Evolutionary conservation across 2,113 vertebrate species (phyloP), one percentile per base, ranked within the genome.

Genomic region (Scophthalmus maximus): DNA sequence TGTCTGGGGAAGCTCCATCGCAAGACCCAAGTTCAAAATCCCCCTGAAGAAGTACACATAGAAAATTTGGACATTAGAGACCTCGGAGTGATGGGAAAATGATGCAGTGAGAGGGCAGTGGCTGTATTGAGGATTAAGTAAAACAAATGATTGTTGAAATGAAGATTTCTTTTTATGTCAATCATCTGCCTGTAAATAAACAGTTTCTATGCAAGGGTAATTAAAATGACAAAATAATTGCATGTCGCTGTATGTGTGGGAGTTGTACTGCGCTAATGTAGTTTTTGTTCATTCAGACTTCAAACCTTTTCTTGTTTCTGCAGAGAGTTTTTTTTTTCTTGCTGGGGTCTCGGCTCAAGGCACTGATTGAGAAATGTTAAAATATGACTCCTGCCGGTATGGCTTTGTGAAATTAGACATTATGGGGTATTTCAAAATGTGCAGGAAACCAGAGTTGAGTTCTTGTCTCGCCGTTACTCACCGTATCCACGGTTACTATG

Each of bases 401-500:
- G 22, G 65, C 75, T 58, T 73, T 8, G 1, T 57, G 46, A 34
- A 34, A 34, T 34, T 10, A n/a, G n/a, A n/a, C n/a, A 34, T 34
- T 8, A 34, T 10, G 11, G 11, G 1, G 32, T 8, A 10, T 36
- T 38, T 38, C 14, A 8, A 36, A 36, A 36, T 12, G 4, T 14
- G 34, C 34, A n/a, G n/a, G n/a, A n/a, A n/a, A n/a, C n/a, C n/a
- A 72, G 64, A 69, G 22, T 22, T 47, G 53, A 57, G 44, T 65
- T 23, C 44, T 52, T 9, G 6, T 42, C 73, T 49, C 68, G 68
- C 34, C 32, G 22, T 52, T 62, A 34, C 30, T n/a, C 60, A 53
- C 55, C 79, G n/a, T n/a, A n/a, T 70, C 68, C 81, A 50, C 20
- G 38, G 73, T 57, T 82, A 57, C 22, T 79, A 66, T 65, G 23